Evolutionary conservation across 2,888 invertebrate genomes (phyloP).

Genomic region (Harpagoxenus sublaevis): DNA sequence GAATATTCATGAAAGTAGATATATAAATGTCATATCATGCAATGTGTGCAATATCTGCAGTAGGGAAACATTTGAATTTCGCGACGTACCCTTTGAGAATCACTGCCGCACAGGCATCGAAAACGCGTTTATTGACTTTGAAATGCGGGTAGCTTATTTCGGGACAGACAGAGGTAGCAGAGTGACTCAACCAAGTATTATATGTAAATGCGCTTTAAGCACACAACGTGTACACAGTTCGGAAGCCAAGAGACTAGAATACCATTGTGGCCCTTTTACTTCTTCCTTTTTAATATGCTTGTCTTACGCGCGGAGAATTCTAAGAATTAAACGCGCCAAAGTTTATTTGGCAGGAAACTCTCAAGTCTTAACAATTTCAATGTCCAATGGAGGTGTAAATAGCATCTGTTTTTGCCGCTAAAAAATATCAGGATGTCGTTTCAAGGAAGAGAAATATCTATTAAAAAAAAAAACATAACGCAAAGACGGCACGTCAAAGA

Average conservation of each 20-base stretch:
- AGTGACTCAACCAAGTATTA: slow-evolving; percentile 42
- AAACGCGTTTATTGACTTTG: slow-evolving; percentile 16
- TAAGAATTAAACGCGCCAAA: background rate
- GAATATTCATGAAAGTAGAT: background rate
- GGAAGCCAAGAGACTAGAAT: slow-evolving; percentile 27
- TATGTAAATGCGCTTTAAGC: slow-evolving; percentile 32
- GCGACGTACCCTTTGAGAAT: slow-evolving; percentile 14
- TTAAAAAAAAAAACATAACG: background rate
- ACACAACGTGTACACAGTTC: background rate
- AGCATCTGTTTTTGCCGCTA: background rate
- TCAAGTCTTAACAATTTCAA: slow-evolving; percentile 8
- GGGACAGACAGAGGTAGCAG: slow-evolving; percentile 21
- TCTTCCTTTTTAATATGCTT: slow-evolving; percentile 14
- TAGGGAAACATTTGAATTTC: background rate
- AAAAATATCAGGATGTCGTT: slow-evolving; percentile 9
- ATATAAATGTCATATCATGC: background rate
- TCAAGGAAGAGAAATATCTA: background rate
- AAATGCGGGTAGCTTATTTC: slow-evolving; percentile 34
- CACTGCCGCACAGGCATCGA: background rate
- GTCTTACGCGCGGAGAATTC: slow-evolving; percentile 12
- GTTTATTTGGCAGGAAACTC: slow-evolving; percentile 11
- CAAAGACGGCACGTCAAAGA: background rate
- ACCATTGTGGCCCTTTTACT: slow-evolving; percentile 3
- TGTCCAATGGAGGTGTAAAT: background rate
- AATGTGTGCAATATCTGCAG: background rate